A percentile compares a stretch with the other conserved stretches of the same genome.
Conservation (phyloP, 2,888 invertebrate genomes). For the Blomia tropicalis region DNA sequence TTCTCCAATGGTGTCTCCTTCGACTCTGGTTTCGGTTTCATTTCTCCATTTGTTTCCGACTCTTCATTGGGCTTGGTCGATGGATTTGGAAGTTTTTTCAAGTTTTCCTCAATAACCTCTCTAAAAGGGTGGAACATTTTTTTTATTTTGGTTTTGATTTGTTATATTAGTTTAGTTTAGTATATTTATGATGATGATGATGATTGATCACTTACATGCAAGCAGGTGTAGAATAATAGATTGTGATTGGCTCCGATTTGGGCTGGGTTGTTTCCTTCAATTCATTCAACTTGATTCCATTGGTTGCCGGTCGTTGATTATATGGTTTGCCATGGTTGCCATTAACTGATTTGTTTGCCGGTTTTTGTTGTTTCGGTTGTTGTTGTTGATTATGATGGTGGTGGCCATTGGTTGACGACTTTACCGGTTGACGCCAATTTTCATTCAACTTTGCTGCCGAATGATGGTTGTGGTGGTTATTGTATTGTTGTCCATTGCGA, state of each 20-base stretch:
- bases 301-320: not conserved
- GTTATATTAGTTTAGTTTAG: no score
- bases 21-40: not conserved
- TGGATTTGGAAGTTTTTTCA: not conserved
- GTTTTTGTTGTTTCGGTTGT: not conserved
- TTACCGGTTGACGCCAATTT: constrained; percentile 8
- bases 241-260: constrained; percentile 10
- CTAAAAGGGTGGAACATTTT: no score
- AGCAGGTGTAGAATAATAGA: not conserved
- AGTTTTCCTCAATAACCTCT: not conserved
- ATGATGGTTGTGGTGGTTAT: not conserved
- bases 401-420: not conserved
- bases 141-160: no score
- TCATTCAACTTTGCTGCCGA: not conserved
- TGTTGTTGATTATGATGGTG: not conserved
- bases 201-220: no score
- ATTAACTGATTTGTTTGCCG: not conserved
- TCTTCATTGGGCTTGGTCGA: not conserved
- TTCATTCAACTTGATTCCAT: not conserved
- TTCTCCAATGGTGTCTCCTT: not conserved
- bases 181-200: no score
- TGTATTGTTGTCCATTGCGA: not conserved
- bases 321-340: not conserved
- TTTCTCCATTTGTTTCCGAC: not conserved
- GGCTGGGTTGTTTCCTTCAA: not conserved